Base-by-base conservation (phyloP, 2,113 vertebrate species). In the Mus spicilegus region DNA sequence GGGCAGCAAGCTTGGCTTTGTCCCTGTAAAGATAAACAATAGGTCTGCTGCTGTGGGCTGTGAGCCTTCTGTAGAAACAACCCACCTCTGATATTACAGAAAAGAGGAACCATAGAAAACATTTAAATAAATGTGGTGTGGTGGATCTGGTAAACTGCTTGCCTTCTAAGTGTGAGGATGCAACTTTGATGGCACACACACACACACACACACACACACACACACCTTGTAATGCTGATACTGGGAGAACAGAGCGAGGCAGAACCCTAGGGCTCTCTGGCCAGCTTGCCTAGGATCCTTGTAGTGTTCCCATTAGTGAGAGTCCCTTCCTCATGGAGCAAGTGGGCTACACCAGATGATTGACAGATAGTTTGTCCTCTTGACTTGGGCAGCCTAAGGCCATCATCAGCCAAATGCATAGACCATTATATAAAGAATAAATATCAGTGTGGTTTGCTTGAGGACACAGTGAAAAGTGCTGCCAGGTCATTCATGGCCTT, bases 401-500 rank as follows among this genome's bases (percentile, higher is more conserved):
- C 58, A 16, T 17, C 49, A 63, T 16, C 4, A 72, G 63, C 10
- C 69, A n/a, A 42, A 51, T 24, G 1, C 39, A 36, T 63, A 24
- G 42, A 86, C 2, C 28, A 28, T 5, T 20, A n/a, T 3, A 8
- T 10, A 33, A 54, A 3, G 5, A n/a, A 8, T 39, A 24, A 91
- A 72, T 7, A 2, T 20, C 14, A n/a, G 33, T 3, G 26, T 20
- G 33, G 67, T 4, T 39, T 26, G 3, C 17, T 3, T 0, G 33
- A 13, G 58, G 58, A 33, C 14, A 0, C 2, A 0, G 24, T 85
- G 72, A 36, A 61, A 42, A 46, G 72, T 20, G 33, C 4, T 14
- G 33, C 28, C 22, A 4, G n/a, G 28, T 4, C 13, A 2, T 0
- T 2, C 11, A 9, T 4, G 3, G 2, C 42, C 24, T 58, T 22